Base-by-base conservation (phyloP, 2,888 invertebrate species). In the Drosophila anomelani region DNA sequence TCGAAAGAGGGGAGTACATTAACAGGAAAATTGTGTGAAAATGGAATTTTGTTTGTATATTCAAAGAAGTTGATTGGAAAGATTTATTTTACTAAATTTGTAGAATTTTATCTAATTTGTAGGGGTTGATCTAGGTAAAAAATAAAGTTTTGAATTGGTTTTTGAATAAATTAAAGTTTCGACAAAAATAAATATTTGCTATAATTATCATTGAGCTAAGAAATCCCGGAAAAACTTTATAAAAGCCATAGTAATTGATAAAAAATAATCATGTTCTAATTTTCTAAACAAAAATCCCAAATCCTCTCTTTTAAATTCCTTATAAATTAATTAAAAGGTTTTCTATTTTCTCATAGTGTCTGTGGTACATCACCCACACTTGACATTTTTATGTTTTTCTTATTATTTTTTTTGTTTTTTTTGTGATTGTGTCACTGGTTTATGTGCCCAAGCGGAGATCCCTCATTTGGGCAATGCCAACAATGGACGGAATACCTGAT, bases 401-500 rank as follows among this genome's bases (percentile, higher is more conserved):
- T 49, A 49, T 47, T 5, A 26, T 26, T 26, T 26, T 26, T 46
- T 53, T 51, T 20, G 1, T 20, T 20, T 20, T 20, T 53, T 53
- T 39, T 34, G 39, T 29, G 66, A 69, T 68, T 68, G 69, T 67
- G 55, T 67, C 44, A 46, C 51, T 38, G 51, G 36, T 58, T 69
- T 72, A 38, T 59, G 53, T 60, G 34, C 47, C 49, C 55, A 54
- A 6, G 34, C 43, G 56, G 75, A 62, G 75, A 60, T 75, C 66
- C 58, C 57, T 66, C 73, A 73, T 66, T 58, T 63, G 47, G 71
- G 59, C 70, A 56, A 75, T 44, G 58, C 67, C 63, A 70, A 76
- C 62, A 59, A 76, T 75, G 63, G 51, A 53, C 46, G 20, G 70
- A 75, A 60, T 70, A 71, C 71, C 66, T 60, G 76, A 75, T 75